Evolutionary conservation across 2,113 vertebrate genomes (phyloP), one percentile per base, ranked within the genome.

Genomic region (Hippolais icterina): DNA sequence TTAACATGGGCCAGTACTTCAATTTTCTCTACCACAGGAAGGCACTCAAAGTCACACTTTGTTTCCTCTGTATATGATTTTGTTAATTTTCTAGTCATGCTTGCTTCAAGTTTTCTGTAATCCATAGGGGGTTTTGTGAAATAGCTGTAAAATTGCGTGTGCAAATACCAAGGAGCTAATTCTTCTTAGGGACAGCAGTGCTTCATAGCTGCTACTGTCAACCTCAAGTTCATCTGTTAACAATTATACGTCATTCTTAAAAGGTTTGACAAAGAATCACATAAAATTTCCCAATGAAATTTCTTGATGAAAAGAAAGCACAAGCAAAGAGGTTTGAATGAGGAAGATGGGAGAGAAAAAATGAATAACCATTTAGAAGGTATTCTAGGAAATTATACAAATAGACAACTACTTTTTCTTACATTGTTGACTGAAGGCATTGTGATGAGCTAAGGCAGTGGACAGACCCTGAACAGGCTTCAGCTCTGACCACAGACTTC

Each of bases 371-470:
- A 1, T 5, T 24, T 41, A 19, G 20, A 57, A 35, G 8, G 8
- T 19, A 37, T 8, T 37, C 3, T 18, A 24, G 17, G 37, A 79
- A 76, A 53, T 25, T 0, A 15, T 50, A 9, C 21, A 79, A 15
- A 80, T 4, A 49, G 3, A 63, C 5, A 4, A 14, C 9, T 27
- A 5, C 6, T 35, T 68, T 87, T 49, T 44, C 17, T 65, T 37
- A 2, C 8, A 35, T 68, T 77, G 15, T 35, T 70, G 56, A 21
- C 37, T 27, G 54, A 57, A 57, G 16, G 4, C 3, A 13, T 28
- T 5, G 0, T 49, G 59, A 27, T 33, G 35, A 72, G 35, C 22
- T 28, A 81, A 18, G 1, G 0, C 24, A 39, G 2, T 10, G 24
- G 9, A 22, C 20, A 69, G 46, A 70, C 15, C 33, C 24, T 82